Conservation (phyloP, 2,113 vertebrate genomes). For the Struthio camelus region DNA sequence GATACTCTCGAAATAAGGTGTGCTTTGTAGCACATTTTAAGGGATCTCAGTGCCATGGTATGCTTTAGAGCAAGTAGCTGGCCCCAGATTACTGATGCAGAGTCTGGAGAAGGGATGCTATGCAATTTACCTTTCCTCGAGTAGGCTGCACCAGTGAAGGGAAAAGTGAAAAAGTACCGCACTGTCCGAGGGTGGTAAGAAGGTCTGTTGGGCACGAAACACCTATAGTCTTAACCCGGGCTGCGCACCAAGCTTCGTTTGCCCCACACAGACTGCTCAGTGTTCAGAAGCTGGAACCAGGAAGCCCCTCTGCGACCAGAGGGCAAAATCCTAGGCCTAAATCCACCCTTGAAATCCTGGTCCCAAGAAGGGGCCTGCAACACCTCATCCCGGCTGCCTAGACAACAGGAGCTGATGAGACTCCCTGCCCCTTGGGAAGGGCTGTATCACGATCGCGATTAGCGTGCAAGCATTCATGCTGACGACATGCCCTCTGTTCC, state of each 20-base stretch:
- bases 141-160: not conserved
- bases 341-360: not conserved
- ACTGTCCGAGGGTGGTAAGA: not conserved
- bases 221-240: fast-evolving
- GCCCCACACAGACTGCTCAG: not conserved
- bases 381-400: not conserved
- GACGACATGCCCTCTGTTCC: not conserved
- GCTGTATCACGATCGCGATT: too few relatives aligned
- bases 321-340: not conserved
- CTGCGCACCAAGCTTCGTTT: not conserved
- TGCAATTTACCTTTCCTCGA: not conserved
- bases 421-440: not conserved
- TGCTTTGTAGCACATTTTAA: not conserved
- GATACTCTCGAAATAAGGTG: not conserved
- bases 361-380: not conserved
- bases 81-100: not conserved
- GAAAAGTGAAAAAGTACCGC: not conserved
- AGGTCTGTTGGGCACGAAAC: not conserved
- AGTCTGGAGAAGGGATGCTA: not conserved
- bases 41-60: not conserved
- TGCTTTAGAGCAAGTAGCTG: not conserved
- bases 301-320: not conserved
- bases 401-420: not conserved
- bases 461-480: not conserved
- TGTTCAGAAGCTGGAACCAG: not conserved